These are phyloP conservation scores for Pollenia labialis DNA, from an alignment of 2,888 invertebrate genomes.

Conservation along the genomic window DNA sequence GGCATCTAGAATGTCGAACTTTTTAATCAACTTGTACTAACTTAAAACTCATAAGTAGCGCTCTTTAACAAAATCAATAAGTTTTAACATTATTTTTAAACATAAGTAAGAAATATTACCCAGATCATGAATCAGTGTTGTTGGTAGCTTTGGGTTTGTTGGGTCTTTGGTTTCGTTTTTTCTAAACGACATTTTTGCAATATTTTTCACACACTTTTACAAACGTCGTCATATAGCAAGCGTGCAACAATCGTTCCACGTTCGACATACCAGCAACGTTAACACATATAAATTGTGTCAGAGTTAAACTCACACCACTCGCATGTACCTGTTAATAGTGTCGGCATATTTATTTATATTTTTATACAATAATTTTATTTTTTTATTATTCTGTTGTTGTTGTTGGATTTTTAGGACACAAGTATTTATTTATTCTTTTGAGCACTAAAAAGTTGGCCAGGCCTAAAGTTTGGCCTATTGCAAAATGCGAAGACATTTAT, in stretches of 20 bases:
- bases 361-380: conserved; percentile 44
- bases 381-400: background rate
- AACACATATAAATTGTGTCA: conserved; percentile 45
- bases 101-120: conserved; percentile 50
- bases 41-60: background rate
- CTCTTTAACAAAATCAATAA: conserved; percentile 52
- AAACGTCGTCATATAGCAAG: conserved; percentile 2
- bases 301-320: conserved; percentile 11
- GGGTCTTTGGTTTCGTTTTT: conserved; percentile 31
- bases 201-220: conserved; percentile 53
- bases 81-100: conserved; percentile 43
- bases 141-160: conserved; percentile 23
- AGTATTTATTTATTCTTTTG: conserved; percentile 52
- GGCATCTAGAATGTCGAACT: background rate
- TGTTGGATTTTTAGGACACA: conserved; percentile 40
- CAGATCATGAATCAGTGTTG: conserved; percentile 50
- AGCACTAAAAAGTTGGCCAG: conserved; percentile 32
- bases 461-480: conserved; percentile 34
- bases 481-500: conserved; percentile 59
- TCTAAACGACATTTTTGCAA: conserved; percentile 32
- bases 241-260: conserved; percentile 24
- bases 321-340: conserved; percentile 65
- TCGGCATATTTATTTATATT: conserved; percentile 67
- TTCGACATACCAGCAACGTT: background rate
- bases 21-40: background rate